These are phyloP conservation scores for Trissonchulus latispiculum DNA, from an alignment of 2,888 invertebrate species.

Conservation along the genomic window DNA sequence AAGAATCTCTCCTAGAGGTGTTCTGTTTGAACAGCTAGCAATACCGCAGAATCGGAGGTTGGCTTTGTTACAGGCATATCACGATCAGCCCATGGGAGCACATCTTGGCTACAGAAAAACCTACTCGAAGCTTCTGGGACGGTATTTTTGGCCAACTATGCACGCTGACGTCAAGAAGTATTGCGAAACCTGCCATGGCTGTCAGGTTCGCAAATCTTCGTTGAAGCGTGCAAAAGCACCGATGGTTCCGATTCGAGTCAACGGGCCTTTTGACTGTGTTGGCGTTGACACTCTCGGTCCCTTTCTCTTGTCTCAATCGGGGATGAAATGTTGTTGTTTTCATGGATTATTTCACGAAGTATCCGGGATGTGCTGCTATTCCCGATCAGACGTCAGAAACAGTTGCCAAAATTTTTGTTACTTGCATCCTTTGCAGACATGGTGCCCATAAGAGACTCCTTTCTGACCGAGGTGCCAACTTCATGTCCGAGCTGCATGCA, in stretches of 20 bases:
- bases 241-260: neutral
- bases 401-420: neutral
- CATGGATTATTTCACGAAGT: conserved; percentile 1
- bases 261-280: conserved; percentile 7
- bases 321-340: conserved; percentile 5
- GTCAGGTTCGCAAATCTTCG: neutral
- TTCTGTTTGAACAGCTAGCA: neutral
- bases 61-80: conserved; percentile 14
- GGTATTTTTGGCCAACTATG: neutral
- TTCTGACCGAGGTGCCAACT: conserved; percentile 1
- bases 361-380: neutral
- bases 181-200: neutral
- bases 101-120: conserved; percentile 22
- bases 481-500: neutral
- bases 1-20: neutral
- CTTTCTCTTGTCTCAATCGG: neutral
- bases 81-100: conserved; percentile 25
- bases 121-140: neutral
- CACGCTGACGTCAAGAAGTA: neutral
- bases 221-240: neutral
- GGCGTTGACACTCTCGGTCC: conserved; percentile 1
- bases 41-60: neutral
- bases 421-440: neutral
- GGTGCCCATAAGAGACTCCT: neutral
- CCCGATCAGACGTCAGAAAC: neutral